Evolutionary conservation across 2,888 invertebrate species (phyloP), one percentile per base, ranked within the genome.

Genomic region (Kuschelorhynchus macadamiae): DNA sequence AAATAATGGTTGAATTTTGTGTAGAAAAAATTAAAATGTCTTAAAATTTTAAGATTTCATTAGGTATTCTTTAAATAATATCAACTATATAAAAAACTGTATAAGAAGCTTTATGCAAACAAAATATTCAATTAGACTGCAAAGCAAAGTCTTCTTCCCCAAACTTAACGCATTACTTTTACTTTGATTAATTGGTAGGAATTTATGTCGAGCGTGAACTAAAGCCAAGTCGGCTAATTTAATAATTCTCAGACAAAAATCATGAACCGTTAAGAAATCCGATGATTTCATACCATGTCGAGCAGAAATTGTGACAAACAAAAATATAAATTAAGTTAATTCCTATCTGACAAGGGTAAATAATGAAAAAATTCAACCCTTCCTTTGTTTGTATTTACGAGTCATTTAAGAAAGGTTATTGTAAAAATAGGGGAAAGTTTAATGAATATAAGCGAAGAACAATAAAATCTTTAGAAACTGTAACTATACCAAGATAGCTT

Each of bases 191-290:
- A 62, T 65, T 63, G 57, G 52, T 61, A 60, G 63, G 52, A 67
- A 63, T 63, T 71, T 39, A 62, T 42, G 68, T 68, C 67, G 52
- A 67, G 55, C 62, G 64, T 73, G 62, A 70, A 62, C 56, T 60
- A 59, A 70, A 67, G 67, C 60, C 56, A 50, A 49, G 70, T 63
- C 42, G 56, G 47, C 71, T 72, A 73, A 76, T 74, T 73, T 62
- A 75, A 75, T 74, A 74, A 74, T 72, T 73, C 62, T 56, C 67
- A 72, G 71, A 70, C 71, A 71, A 69, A 65, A 75, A 71, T 74
- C 75, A 72, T 70, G 73, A 72, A 73, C 70, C 74, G 71, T 70
- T 72, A 76, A 71, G 72, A 68, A 71, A 70, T 72, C 70, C 66
- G 64, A 72, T 57, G 63, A 68, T 68, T 64, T 70, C 67, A 63